These are phyloP conservation scores for Elegia similella DNA, from an alignment of 2,888 invertebrate species.

Conservation along the genomic window DNA sequence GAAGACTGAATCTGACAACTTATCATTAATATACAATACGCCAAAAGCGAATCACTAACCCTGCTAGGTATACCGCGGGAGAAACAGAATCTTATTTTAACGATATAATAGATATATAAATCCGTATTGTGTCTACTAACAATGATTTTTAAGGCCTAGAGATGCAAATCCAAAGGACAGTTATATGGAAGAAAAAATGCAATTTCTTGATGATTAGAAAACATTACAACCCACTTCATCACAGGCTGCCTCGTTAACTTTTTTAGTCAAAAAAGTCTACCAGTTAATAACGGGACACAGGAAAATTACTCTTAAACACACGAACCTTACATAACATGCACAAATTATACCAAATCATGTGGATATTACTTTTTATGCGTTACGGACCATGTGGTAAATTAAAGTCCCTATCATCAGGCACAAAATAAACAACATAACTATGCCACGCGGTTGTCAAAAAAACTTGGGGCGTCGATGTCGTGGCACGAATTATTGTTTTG, in stretches of 20 bases:
- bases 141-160: too few species aligned
- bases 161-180: too few species aligned
- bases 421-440: constrained; percentile 72
- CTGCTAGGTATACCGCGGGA: too few species aligned
- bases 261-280: constrained; percentile 55
- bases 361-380: constrained; percentile 70
- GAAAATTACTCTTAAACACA: constrained; percentile 72
- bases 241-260: constrained; percentile 56
- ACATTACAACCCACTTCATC: constrained; percentile 24
- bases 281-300: constrained; percentile 62
- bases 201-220: constrained; percentile 4
- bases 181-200: background rate
- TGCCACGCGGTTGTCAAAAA: constrained; percentile 61
- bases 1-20: too few species aligned
- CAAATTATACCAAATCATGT: constrained; percentile 77
- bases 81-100: too few species aligned
- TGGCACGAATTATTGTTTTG: constrained; percentile 53
- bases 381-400: constrained; percentile 75
- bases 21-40: too few species aligned
- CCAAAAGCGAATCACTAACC: too few species aligned
- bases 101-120: too few species aligned
- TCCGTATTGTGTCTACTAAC: too few species aligned
- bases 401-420: constrained; percentile 60
- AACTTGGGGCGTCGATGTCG: constrained; percentile 49
- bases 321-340: constrained; percentile 71